phyloP scores from a whole-genome alignment of 2,888 invertebrate species.

The Ectemnius cavifrons region DNA sequence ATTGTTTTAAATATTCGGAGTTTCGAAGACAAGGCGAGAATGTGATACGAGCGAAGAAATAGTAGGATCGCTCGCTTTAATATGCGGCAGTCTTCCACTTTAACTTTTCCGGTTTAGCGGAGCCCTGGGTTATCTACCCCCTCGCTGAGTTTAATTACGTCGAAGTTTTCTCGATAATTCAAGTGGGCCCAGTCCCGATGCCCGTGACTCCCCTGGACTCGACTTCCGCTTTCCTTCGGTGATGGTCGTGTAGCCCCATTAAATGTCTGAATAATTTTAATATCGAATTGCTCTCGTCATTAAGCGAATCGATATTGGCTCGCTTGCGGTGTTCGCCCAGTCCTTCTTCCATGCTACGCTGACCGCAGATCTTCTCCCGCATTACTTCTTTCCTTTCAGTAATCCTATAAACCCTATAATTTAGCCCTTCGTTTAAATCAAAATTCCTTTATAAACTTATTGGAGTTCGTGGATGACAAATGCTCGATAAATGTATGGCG shows the following conservation, averaged over 20 bases:
- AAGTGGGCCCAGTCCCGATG: conserved; percentile 64
- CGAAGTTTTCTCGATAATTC: conserved; percentile 75
- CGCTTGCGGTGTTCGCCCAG: neutral
- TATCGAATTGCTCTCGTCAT: conserved; percentile 28
- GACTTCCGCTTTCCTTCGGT: conserved; percentile 47
- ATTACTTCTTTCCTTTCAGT: neutral
- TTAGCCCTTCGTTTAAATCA: too few species aligned
- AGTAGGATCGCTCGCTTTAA: conserved; percentile 60
- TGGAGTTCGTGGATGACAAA: too few species aligned
- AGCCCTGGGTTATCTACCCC: conserved; percentile 70
- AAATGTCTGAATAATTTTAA: conserved; percentile 53
- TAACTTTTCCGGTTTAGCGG: conserved; percentile 71
- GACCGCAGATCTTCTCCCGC: neutral
- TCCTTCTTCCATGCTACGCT: too few species aligned
- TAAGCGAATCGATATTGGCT: conserved; percentile 41
- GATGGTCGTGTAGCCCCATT: conserved; percentile 39
- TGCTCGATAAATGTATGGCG: too few species aligned
- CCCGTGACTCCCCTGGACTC: conserved; percentile 63
- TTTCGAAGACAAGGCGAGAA: conserved; percentile 37
- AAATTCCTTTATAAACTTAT: too few species aligned
- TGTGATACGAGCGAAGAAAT: conserved; percentile 41
- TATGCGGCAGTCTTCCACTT: conserved; percentile 72
- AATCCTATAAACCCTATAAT: too few species aligned
- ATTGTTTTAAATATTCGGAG: conserved; percentile 61
- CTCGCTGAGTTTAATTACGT: conserved; percentile 73